Conservation (phyloP, 2,888 invertebrate species). For the Autographa pulchrina region DNA sequence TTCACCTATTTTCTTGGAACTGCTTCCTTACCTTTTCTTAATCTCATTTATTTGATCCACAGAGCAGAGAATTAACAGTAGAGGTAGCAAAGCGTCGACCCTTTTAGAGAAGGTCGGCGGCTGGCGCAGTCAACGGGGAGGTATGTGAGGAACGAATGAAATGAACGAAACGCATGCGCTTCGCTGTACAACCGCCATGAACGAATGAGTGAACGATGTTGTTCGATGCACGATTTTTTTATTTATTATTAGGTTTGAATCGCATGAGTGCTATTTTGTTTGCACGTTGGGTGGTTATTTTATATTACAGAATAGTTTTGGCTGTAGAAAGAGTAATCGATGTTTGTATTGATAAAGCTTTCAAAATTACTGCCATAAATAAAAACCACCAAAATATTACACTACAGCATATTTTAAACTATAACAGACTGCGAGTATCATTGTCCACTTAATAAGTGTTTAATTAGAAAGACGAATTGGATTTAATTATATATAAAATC, state of each 20-base stretch:
- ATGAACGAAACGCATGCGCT: conserved; percentile 70
- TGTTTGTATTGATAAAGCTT: not conserved
- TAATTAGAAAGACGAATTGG: no score
- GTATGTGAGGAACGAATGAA: conserved; percentile 73
- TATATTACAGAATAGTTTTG: not conserved
- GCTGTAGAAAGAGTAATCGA: not conserved
- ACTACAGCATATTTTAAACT: no score
- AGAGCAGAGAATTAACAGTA: conserved; percentile 88
- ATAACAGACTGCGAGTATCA: no score
- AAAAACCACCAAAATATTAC: no score
- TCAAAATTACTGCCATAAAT: no score
- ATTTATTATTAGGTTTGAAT: conserved; percentile 28
- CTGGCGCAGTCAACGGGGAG: conserved; percentile 88
- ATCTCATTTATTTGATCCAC: conserved; percentile 79
- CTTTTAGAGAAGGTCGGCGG: conserved; percentile 85
- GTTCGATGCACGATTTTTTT: conserved; percentile 47
- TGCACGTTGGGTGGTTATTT: not conserved
- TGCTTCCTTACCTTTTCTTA: conserved; percentile 29
- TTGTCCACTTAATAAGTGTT: no score
- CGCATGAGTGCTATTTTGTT: not conserved
- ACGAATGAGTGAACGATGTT: conserved; percentile 28
- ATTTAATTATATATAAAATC: no score
- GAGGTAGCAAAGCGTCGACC: conserved; percentile 84
- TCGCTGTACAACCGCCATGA: conserved; percentile 59
- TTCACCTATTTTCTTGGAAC: no score